Evolutionary conservation across 2,113 vertebrate genomes (phyloP).

Genomic region (Ornithorhynchus anatinus): DNA sequence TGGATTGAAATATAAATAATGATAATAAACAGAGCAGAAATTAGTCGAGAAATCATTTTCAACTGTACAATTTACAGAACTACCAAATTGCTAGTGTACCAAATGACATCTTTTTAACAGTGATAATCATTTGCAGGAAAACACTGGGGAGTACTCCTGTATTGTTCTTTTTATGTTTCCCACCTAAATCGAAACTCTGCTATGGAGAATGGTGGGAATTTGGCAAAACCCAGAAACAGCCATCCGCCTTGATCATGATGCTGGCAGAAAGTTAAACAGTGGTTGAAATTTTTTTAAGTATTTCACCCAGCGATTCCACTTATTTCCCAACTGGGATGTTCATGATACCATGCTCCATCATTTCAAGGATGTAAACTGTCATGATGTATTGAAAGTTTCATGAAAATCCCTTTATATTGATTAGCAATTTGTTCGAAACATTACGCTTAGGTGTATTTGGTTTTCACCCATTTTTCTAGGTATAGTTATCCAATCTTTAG

Average conservation of each 20-base stretch:
- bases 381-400: neutral
- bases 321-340: too few relatives aligned
- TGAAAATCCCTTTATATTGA: neutral
- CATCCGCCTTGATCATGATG: constrained; percentile 22
- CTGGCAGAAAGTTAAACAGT: constrained; percentile 21
- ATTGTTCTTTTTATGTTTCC: neutral
- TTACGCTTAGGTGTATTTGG: neutral
- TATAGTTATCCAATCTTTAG: neutral
- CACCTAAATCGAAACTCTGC: constrained; percentile 18
- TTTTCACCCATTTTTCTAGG: neutral
- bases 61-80: constrained; percentile 24
- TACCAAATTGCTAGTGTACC: neutral
- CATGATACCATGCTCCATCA: too few relatives aligned
- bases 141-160: too few relatives aligned
- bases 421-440: neutral
- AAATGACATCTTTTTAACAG: constrained; percentile 9
- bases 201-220: constrained; percentile 14
- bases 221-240: constrained; percentile 12
- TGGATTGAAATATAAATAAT: neutral
- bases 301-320: constrained; percentile 7
- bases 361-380: neutral
- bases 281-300: constrained; percentile 2
- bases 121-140: too few relatives aligned
- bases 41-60: neutral
- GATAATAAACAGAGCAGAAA: constrained; percentile 14